Evolutionary conservation across 2,797 vertebrate species (phyloP).

Genomic region (Silurus lanzhouensis): DNA sequence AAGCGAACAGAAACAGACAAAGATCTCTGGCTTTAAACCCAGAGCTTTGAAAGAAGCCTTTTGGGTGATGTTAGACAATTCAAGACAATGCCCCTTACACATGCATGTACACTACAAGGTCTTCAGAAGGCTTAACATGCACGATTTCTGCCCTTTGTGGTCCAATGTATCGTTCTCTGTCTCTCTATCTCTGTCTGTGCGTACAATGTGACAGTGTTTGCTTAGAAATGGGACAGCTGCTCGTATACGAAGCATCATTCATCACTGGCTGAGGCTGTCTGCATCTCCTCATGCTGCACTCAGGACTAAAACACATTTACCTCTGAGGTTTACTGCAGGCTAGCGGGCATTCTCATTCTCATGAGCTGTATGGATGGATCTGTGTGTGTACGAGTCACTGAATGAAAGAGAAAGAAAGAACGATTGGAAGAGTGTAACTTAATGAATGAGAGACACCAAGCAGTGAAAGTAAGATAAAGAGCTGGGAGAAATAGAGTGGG

Average conservation of each 20-base stretch:
- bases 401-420: background rate
- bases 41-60: constrained; percentile 60
- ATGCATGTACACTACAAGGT: constrained; percentile 72
- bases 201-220: constrained; percentile 39
- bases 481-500: background rate
- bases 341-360: constrained; percentile 25
- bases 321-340: constrained; percentile 66
- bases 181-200: background rate
- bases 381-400: background rate
- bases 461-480: background rate
- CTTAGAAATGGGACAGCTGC: constrained; percentile 71
- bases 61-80: constrained; percentile 67
- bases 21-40: constrained; percentile 64
- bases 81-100: constrained; percentile 70
- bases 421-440: background rate
- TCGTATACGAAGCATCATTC: constrained; percentile 68
- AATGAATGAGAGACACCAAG: background rate
- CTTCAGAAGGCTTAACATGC: constrained; percentile 75
- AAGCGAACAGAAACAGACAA: constrained; percentile 60
- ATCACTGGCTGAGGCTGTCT: constrained; percentile 68
- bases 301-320: constrained; percentile 69
- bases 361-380: background rate
- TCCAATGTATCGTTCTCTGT: background rate
- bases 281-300: constrained; percentile 65
- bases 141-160: constrained; percentile 72